A percentile compares a stretch with the other conserved stretches of the same genome.
These are phyloP conservation scores for Rhineura floridana DNA, from an alignment of 2,113 vertebrate genomes.

Conservation along the genomic window DNA sequence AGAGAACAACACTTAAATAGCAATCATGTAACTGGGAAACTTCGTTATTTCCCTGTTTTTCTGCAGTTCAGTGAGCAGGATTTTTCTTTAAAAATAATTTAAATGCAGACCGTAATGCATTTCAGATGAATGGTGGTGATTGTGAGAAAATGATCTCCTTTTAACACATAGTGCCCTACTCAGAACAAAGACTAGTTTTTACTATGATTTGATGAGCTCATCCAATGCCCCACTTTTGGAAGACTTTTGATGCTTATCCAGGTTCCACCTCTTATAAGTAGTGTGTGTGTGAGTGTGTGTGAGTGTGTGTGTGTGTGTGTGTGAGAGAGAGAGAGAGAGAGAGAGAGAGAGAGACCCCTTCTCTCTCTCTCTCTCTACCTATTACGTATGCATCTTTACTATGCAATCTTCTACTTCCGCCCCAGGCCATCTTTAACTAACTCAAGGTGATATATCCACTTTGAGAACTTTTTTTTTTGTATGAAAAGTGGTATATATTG, in stretches of 20 bases:
- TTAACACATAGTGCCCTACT: conserved; percentile 72
- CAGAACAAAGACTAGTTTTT: conserved; percentile 81
- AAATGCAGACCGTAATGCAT: conserved; percentile 62
- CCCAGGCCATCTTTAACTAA: conserved; percentile 21
- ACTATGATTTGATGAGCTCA: conserved; percentile 80
- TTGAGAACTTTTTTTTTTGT: not conserved
- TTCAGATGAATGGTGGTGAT: conserved; percentile 81
- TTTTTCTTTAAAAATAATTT: not conserved
- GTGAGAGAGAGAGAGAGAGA: no score
- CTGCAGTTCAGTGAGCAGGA: conserved; percentile 79
- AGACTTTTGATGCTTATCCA: conserved; percentile 70
- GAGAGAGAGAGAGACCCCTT: no score
- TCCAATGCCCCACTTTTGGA: conserved; percentile 66
- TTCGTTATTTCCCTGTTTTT: conserved; percentile 75
- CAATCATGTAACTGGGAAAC: conserved; percentile 76
- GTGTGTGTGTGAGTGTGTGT: no score
- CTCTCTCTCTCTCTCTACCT: conserved; percentile 66
- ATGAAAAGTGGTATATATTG: no score
- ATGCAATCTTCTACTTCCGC: not conserved
- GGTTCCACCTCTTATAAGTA: conserved; percentile 63
- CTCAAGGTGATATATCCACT: not conserved
- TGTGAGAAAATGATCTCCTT: conserved; percentile 80
- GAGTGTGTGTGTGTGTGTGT: no score
- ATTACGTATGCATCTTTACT: conserved; percentile 24
- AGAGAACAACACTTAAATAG: conserved; percentile 75